Conservation (phyloP, 2,113 vertebrate species). For the Tichodroma muraria region DNA sequence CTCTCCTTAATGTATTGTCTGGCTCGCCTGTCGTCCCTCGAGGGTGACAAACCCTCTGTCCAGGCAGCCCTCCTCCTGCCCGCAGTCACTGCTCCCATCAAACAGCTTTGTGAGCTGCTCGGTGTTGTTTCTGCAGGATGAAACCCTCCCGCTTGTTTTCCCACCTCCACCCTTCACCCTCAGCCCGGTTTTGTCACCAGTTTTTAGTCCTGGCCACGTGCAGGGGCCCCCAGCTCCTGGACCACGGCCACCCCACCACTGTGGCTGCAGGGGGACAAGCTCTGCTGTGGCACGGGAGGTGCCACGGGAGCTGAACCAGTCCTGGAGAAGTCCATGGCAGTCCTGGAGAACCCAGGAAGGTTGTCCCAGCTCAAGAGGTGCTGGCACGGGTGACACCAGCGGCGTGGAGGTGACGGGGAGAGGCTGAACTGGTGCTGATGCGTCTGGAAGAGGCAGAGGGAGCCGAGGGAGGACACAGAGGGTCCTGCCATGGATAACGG, state of each 20-base stretch:
- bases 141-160: background rate
- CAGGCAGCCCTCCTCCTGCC: background rate
- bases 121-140: background rate
- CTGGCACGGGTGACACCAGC: background rate
- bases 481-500: background rate
- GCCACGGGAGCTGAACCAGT: rapidly evolving
- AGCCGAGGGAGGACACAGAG: rapidly evolving
- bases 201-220: background rate
- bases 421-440: background rate
- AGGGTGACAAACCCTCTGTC: background rate
- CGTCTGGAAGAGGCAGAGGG: background rate
- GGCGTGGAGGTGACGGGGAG: rapidly evolving
- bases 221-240: background rate
- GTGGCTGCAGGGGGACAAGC: too few species aligned
- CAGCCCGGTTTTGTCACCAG: background rate
- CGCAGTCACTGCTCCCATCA: background rate
- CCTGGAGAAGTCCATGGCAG: background rate
- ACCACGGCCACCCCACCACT: rapidly evolving
- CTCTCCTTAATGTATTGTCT: background rate
- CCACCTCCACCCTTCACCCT: background rate
- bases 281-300: background rate
- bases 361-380: background rate
- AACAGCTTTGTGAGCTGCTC: rapidly evolving
- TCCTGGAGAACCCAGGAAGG: rapidly evolving
- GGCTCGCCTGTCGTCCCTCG: background rate